Evolutionary conservation across 2,797 vertebrate genomes (phyloP).

Genomic region (Platalea minor): DNA sequence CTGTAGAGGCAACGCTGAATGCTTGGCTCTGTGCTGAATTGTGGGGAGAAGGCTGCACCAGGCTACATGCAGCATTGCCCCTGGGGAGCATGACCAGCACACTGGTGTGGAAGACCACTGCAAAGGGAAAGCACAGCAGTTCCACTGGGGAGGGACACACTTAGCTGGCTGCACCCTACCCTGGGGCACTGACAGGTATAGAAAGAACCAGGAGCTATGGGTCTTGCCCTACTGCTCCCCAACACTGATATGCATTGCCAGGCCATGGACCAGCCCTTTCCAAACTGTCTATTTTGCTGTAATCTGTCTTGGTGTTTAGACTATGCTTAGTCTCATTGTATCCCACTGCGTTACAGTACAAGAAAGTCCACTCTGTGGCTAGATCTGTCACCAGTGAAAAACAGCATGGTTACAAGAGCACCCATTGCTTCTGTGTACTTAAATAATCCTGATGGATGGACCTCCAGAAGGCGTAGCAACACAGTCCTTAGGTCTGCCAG

Average conservation of each 20-base stretch:
- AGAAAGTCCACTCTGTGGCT: neutral
- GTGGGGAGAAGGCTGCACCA: neutral
- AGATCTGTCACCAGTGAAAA: neutral
- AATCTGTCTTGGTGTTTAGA: neutral
- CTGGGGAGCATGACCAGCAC: neutral
- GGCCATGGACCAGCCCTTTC: neutral
- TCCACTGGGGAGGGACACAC: neutral
- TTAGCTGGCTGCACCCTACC: neutral
- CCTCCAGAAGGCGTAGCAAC: neutral
- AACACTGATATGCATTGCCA: neutral
- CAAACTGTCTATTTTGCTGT: neutral
- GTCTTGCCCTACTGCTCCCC: neutral
- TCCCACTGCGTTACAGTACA: neutral
- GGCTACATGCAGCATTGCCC: neutral
- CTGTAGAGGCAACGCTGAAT: neutral
- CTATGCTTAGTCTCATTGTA: neutral
- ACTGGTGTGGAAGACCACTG: neutral
- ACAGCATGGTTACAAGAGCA: neutral
- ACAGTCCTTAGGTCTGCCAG: neutral
- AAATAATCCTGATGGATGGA: neutral
- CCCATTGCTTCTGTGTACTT: neutral
- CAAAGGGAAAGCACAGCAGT: neutral
- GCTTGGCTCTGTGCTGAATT: neutral
- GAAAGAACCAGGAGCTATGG: neutral
- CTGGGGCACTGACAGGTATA: fast-evolving